A percentile compares a stretch with the other conserved stretches of the same genome.
Conservation (phyloP, 2,888 invertebrate species). For the Polyommatus icarus region DNA sequence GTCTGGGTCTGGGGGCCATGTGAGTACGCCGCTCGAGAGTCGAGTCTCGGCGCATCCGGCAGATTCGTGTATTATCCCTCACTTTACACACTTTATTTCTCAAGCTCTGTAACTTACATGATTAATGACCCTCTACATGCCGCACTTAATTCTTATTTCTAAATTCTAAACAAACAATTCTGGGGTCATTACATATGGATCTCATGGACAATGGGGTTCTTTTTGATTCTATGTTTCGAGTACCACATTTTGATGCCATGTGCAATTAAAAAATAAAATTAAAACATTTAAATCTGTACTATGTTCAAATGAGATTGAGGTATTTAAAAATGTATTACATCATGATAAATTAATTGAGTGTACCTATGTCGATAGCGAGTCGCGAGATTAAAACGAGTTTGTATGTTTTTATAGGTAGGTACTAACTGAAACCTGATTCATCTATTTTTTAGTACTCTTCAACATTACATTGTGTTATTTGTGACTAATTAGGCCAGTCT, state of each 20-base stretch:
- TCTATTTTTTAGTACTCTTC: background rate
- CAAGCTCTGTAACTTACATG: constrained; percentile 49
- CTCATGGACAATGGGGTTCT: background rate
- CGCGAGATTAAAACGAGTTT: background rate
- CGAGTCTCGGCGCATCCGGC: constrained; percentile 58
- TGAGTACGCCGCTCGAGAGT: constrained; percentile 52
- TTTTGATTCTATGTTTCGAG: background rate
- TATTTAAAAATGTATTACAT: background rate
- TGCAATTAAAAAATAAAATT: too few species aligned
- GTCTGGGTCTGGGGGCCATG: constrained; percentile 77
- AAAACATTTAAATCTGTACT: too few species aligned
- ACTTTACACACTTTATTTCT: constrained; percentile 59
- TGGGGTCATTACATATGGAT: constrained; percentile 31
- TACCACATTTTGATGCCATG: too few species aligned
- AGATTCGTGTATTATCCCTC: constrained; percentile 53
- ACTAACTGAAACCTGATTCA: background rate
- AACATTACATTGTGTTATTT: background rate
- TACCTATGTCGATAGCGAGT: background rate
- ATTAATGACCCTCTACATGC: constrained; percentile 49
- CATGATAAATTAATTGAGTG: background rate
- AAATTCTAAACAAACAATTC: constrained; percentile 38
- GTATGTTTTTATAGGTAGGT: background rate
- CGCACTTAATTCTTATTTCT: constrained; percentile 36
- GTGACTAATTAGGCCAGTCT: too few species aligned
- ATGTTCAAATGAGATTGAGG: background rate